phyloP scores from a whole-genome alignment of 1,140 invertebrate species.

The Centruroides sculpturatus region DNA sequence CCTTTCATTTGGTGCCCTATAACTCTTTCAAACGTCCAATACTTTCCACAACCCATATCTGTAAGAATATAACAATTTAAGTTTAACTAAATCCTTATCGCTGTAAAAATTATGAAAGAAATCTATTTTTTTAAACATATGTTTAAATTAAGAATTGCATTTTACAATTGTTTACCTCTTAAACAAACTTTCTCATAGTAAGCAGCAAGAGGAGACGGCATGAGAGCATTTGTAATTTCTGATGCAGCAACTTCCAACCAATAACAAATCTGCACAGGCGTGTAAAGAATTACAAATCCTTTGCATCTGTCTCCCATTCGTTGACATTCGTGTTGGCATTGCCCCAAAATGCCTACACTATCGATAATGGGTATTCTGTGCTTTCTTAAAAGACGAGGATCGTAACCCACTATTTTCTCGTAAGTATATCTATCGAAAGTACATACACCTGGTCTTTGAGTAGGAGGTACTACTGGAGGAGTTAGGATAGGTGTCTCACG shows the following conservation, averaged over 20 bases:
- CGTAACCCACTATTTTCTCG: conserved; percentile 23
- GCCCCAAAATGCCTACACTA: conserved; percentile 31
- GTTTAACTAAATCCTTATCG: too few species aligned
- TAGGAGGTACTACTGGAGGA: background rate
- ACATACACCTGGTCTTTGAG: conserved; percentile 7
- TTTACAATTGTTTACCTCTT: conserved; percentile 20
- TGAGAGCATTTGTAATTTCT: conserved; percentile 26
- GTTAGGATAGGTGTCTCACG: background rate
- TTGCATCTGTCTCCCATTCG: conserved; percentile 29
- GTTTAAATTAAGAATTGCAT: too few species aligned
- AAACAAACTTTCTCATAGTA: conserved; percentile 40
- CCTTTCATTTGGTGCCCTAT: conserved; percentile 32
- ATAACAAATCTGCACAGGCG: conserved; percentile 29
- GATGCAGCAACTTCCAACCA: conserved; percentile 29
- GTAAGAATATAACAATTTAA: background rate
- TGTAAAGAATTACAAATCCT: conserved; percentile 31
- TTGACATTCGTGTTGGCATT: conserved; percentile 33
- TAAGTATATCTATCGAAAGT: conserved; percentile 24
- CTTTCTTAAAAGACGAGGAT: too few species aligned
- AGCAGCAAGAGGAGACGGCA: conserved; percentile 27
- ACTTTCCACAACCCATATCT: conserved; percentile 31
- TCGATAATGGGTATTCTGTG: background rate
- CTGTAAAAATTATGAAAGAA: too few species aligned
- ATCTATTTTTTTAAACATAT: too few species aligned
- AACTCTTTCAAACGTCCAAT: conserved; percentile 37